phyloP scores from a whole-genome alignment of 1,140 invertebrate genomes.

The Diorhabda sublineata region DNA sequence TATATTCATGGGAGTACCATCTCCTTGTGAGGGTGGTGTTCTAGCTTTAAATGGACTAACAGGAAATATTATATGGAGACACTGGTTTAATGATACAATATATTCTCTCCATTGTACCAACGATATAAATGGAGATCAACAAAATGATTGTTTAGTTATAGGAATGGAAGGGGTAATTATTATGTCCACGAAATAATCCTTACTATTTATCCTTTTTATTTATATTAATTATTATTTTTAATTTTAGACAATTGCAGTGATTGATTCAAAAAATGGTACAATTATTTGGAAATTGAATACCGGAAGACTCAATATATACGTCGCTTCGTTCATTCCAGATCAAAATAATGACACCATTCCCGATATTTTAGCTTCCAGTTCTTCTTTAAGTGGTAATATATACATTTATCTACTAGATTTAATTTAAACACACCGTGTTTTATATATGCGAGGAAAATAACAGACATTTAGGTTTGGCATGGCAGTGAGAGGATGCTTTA shows the following conservation, averaged over 20 bases:
- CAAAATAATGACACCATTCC: conserved; percentile 66
- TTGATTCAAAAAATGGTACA: conserved; percentile 64
- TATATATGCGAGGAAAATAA: too few relatives aligned
- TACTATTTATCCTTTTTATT: conserved; percentile 6
- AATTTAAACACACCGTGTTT: too few relatives aligned
- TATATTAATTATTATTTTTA: conserved; percentile 14
- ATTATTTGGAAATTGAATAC: conserved; percentile 63
- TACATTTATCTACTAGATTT: neutral
- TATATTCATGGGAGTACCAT: conserved; percentile 60
- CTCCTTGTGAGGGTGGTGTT: conserved; percentile 72
- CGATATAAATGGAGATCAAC: conserved; percentile 68
- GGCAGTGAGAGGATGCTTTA: too few relatives aligned
- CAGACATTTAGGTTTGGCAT: too few relatives aligned
- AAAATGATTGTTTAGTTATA: conserved; percentile 69
- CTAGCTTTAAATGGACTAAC: conserved; percentile 70
- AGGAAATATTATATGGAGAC: conserved; percentile 71
- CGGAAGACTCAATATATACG: conserved; percentile 56
- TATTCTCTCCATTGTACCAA: conserved; percentile 70
- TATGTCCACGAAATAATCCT: neutral
- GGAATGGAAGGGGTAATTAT: conserved; percentile 65
- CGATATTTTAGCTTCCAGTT: conserved; percentile 70
- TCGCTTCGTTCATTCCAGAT: conserved; percentile 69
- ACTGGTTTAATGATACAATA: conserved; percentile 69
- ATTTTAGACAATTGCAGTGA: conserved; percentile 60
- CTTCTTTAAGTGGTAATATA: conserved; percentile 47